A percentile compares a stretch with the other conserved stretches of the same genome.
phyloP scores from a whole-genome alignment of 2,888 invertebrate genomes.

The Dioctria rufipes region DNA sequence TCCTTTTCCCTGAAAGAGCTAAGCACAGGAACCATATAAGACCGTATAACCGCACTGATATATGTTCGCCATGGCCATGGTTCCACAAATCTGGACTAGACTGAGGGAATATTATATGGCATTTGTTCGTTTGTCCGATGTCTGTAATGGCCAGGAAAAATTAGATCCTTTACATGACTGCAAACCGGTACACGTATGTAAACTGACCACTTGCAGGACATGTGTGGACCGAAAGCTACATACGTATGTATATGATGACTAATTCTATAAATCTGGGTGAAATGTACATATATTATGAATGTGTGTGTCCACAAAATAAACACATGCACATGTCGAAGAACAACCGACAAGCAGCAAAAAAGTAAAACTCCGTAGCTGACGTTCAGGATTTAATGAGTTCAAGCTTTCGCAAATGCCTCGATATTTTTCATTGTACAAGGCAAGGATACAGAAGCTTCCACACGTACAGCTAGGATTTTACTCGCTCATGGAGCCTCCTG shows the following conservation, averaged over 20 bases:
- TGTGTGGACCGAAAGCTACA: not conserved
- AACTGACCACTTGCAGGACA: constrained; percentile 39
- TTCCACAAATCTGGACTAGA: constrained; percentile 45
- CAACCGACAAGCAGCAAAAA: not conserved
- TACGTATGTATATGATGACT: not conserved
- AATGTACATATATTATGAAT: too few species aligned
- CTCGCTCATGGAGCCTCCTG: not conserved
- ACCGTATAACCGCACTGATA: constrained; percentile 34
- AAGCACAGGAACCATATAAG: not conserved
- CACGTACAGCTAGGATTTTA: not conserved
- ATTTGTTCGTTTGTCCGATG: constrained; percentile 53
- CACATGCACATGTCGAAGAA: constrained; percentile 5
- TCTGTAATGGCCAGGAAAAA: constrained; percentile 50
- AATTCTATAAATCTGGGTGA: too few species aligned
- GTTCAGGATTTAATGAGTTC: constrained; percentile 46
- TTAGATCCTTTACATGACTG: constrained; percentile 46
- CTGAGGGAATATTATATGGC: constrained; percentile 47
- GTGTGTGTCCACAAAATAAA: not conserved
- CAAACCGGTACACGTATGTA: constrained; percentile 27
- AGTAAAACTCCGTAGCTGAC: not conserved
- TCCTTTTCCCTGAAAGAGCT: constrained; percentile 11
- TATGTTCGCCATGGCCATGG: constrained; percentile 15
- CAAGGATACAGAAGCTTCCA: not conserved
- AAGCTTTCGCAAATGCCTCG: constrained; percentile 46
- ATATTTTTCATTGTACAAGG: constrained; percentile 42